These are phyloP conservation scores for Drosophila kuntzei DNA, from an alignment of 2,888 invertebrate species.

Conservation along the genomic window DNA sequence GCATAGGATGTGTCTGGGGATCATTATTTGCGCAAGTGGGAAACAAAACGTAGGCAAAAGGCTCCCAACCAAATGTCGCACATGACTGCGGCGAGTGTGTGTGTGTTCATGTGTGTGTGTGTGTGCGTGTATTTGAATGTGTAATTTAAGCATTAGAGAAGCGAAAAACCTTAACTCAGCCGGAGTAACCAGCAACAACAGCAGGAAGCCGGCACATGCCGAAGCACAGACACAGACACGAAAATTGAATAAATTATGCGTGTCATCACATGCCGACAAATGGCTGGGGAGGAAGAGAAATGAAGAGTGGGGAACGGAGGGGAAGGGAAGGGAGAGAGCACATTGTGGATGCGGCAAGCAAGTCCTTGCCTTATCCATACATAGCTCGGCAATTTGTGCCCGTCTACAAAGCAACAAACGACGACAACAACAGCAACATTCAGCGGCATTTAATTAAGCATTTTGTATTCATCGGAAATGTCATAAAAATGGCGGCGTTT, in stretches of 20 bases:
- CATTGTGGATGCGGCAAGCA: slow-evolving; percentile 21
- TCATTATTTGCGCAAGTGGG: slow-evolving; percentile 81
- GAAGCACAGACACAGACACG: slow-evolving; percentile 44
- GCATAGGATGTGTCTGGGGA: slow-evolving; percentile 76
- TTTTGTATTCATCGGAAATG: slow-evolving; percentile 84
- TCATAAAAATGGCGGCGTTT: slow-evolving; percentile 73
- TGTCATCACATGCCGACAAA: slow-evolving; percentile 77
- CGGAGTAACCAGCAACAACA: slow-evolving; percentile 30
- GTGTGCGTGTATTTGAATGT: slow-evolving; percentile 69
- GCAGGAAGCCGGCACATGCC: slow-evolving; percentile 50
- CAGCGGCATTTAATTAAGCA: slow-evolving; percentile 83
- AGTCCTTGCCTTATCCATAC: slow-evolving; percentile 26
- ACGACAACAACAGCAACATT: slow-evolving; percentile 40
- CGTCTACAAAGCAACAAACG: slow-evolving; percentile 33
- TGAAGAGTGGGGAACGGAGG: background rate
- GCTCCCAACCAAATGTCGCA: slow-evolving; percentile 65
- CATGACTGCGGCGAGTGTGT: slow-evolving; percentile 71
- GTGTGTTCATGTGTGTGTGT: slow-evolving; percentile 30
- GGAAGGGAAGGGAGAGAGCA: background rate
- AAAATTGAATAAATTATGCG: slow-evolving; percentile 83
- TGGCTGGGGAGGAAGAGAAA: slow-evolving; percentile 10
- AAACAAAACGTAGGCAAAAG: slow-evolving; percentile 79
- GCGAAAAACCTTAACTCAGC: slow-evolving; percentile 73
- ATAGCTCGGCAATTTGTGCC: slow-evolving; percentile 67
- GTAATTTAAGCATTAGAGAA: slow-evolving; percentile 81